phyloP scores from a whole-genome alignment of 2,113 vertebrate species.

The Gobio gobio region DNA sequence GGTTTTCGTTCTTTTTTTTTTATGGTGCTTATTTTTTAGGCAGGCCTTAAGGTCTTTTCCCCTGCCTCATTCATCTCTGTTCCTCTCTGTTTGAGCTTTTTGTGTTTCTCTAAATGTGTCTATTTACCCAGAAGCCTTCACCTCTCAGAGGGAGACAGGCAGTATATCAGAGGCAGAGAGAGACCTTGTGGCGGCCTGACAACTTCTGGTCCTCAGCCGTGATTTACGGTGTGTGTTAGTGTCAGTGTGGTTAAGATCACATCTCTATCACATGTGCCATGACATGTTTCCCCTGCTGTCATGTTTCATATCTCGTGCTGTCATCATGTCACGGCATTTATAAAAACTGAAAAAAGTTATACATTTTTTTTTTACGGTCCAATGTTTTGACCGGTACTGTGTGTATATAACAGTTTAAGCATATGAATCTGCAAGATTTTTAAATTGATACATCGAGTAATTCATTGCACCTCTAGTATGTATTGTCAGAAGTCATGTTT shows the following conservation, averaged over 20 bases:
- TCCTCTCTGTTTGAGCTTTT: neutral
- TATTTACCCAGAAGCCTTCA: constrained; percentile 14
- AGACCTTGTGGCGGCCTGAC: constrained; percentile 1
- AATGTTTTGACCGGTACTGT: too few relatives aligned
- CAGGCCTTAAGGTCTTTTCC: neutral
- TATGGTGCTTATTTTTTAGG: neutral
- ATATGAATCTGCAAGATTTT: neutral
- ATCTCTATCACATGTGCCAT: neutral
- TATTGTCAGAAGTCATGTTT: neutral
- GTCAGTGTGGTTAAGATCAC: neutral
- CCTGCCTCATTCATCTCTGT: neutral
- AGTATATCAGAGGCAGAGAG: neutral
- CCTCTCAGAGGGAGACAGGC: neutral
- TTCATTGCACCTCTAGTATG: neutral
- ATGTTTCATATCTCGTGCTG: neutral
- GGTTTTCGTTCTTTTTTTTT: neutral
- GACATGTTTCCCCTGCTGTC: neutral
- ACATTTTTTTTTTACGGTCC: too few relatives aligned
- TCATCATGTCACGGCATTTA: neutral
- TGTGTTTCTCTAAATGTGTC: constrained; percentile 8
- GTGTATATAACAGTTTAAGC: too few relatives aligned
- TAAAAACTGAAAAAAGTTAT: too few relatives aligned
- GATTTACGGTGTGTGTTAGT: constrained; percentile 6
- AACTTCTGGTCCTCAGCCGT: constrained; percentile 14
- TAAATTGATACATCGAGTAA: neutral